phyloP scores from a whole-genome alignment of 1,140 invertebrate species.

The Thaumatotibia leucotreta region DNA sequence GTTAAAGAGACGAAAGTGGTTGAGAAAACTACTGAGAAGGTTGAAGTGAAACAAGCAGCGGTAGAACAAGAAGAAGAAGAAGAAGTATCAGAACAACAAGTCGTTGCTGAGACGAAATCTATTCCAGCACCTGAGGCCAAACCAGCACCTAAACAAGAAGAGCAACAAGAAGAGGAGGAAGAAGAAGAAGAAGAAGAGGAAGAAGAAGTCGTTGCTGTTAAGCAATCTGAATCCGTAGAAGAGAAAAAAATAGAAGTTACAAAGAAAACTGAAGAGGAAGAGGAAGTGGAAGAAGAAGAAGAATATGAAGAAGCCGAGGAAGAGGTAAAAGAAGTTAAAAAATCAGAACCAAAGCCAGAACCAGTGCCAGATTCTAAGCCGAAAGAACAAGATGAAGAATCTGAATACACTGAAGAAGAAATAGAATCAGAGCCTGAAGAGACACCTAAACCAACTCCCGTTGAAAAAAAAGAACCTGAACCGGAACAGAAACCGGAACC shows the following conservation, averaged over 20 bases:
- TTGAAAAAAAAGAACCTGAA: conserved; percentile 22
- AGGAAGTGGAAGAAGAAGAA: conserved; percentile 32
- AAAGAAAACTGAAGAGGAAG: conserved; percentile 22
- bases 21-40: conserved; percentile 22
- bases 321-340: conserved; percentile 17
- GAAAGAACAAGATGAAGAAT: conserved; percentile 20
- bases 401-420: conserved; percentile 32
- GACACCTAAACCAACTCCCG: conserved; percentile 4
- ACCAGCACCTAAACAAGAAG: conserved; percentile 12
- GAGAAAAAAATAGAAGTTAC: conserved; percentile 19
- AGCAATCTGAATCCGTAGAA: conserved; percentile 27
- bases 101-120: conserved; percentile 25
- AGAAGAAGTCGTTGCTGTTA: conserved; percentile 28
- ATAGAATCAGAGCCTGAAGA: conserved; percentile 27
- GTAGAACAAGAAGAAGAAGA: conserved; percentile 19
- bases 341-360: conserved; percentile 17
- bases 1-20: conserved; percentile 14
- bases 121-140: conserved; percentile 9
- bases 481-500: too few relatives aligned
- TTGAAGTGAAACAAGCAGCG: conserved; percentile 26
- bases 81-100: conserved; percentile 27
- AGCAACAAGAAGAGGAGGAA: conserved; percentile 20
- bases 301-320: conserved; percentile 37
- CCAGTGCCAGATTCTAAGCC: not conserved
- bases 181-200: conserved; percentile 28